Percentiles rank a stretch among this genome's conserved stretches.
These are phyloP conservation scores for Todiramphus saurophagus DNA, from an alignment of 2,113 vertebrate species.

Conservation along the genomic window DNA sequence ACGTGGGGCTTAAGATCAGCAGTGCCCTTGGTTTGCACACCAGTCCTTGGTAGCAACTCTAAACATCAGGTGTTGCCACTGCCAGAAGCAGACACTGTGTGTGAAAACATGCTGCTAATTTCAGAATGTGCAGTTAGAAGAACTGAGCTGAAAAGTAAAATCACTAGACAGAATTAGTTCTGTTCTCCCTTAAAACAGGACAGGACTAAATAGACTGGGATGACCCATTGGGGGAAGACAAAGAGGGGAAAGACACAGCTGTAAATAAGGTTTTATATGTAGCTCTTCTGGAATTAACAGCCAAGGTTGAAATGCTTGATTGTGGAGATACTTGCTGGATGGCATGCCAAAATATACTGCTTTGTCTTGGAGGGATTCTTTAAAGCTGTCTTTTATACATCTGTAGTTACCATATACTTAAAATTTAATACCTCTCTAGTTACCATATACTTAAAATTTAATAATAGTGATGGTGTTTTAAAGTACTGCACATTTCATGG, in stretches of 20 bases:
- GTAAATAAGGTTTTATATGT: background rate
- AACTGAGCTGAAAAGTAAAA: too few species aligned
- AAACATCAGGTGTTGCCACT: too few species aligned
- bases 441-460: background rate
- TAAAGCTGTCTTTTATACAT: background rate
- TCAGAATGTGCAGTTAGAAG: too few species aligned
- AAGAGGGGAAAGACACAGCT: background rate
- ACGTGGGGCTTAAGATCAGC: too few species aligned
- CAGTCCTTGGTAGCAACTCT: too few species aligned
- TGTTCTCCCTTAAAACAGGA: too few species aligned
- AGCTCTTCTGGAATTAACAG: slow-evolving; percentile 1
- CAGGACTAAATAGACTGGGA: background rate
- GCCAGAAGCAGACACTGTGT: too few species aligned
- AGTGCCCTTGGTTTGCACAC: too few species aligned
- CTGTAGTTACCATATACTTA: background rate
- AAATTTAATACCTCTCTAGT: background rate
- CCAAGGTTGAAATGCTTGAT: background rate
- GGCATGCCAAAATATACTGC: background rate
- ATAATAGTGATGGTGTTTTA: background rate
- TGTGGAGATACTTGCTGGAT: background rate
- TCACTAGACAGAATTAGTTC: too few species aligned
- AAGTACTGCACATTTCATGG: background rate
- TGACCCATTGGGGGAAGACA: background rate
- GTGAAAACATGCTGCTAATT: too few species aligned
- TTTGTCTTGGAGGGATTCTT: background rate